A percentile compares a stretch with the other conserved stretches of the same genome.
phyloP scores from a whole-genome alignment of 2,113 vertebrate species.

The Asarcornis scutulata region DNA sequence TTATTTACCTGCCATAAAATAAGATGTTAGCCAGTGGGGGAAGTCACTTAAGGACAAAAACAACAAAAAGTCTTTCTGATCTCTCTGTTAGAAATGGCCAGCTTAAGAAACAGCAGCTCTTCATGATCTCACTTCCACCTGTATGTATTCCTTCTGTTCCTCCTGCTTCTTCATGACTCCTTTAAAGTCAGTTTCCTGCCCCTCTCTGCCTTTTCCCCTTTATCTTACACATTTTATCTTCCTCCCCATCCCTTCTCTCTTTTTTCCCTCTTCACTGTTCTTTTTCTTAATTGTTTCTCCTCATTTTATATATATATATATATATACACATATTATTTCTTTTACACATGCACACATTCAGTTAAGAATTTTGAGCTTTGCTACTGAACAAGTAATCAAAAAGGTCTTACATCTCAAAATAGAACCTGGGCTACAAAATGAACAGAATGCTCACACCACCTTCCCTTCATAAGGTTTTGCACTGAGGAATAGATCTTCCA shows the following conservation, averaged over 20 bases:
- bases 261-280: background rate
- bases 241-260: background rate
- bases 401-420: background rate
- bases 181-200: background rate
- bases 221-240: background rate
- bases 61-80: slow-evolving; percentile 42
- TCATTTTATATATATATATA: background rate
- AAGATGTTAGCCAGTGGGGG: slow-evolving; percentile 64
- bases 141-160: background rate
- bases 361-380: slow-evolving; percentile 23
- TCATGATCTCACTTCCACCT: background rate
- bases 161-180: background rate
- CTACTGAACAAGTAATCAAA: slow-evolving; percentile 41
- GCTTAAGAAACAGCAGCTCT: background rate
- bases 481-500: background rate
- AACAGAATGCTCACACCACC: background rate
- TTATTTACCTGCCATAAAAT: slow-evolving; percentile 69
- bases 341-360: background rate
- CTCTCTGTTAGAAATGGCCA: slow-evolving; percentile 5
- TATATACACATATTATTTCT: background rate
- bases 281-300: background rate
- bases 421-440: slow-evolving; percentile 2
- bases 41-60: slow-evolving; percentile 63
- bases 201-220: background rate
- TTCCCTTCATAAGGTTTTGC: background rate